phyloP scores from a whole-genome alignment of 2,888 invertebrate genomes.

The Adelognathus sp. region DNA sequence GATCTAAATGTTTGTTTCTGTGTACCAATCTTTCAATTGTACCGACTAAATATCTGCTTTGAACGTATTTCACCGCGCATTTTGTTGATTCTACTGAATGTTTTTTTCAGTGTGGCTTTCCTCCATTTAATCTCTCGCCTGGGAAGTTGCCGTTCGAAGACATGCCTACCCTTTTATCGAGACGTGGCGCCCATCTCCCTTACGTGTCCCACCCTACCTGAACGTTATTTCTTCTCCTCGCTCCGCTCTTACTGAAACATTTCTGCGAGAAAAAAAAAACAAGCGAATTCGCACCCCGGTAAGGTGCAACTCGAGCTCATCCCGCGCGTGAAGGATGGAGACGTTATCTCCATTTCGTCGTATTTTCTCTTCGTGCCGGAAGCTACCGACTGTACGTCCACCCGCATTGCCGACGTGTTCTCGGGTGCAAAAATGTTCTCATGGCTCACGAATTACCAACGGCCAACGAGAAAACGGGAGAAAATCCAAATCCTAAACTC shows the following conservation, averaged over 20 bases:
- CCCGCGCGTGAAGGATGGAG: slow-evolving; percentile 1
- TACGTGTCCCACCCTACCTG: no score
- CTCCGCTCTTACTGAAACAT: not conserved
- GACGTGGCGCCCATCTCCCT: not conserved
- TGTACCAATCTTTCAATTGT: no score
- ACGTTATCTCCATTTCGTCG: not conserved
- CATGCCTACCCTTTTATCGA: not conserved
- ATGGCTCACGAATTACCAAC: not conserved
- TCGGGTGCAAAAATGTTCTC: not conserved
- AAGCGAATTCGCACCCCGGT: not conserved
- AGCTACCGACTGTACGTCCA: not conserved
- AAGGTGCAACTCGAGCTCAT: not conserved
- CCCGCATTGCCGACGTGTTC: not conserved
- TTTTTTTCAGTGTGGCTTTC: no score
- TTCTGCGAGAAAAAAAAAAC: not conserved
- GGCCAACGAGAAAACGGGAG: slow-evolving; percentile 20
- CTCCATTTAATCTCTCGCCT: not conserved
- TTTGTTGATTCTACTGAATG: no score
- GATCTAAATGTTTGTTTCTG: no score
- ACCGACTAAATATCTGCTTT: no score
- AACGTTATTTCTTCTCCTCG: not conserved
- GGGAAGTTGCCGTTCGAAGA: not conserved
- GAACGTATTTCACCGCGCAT: no score
- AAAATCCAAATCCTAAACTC: slow-evolving; percentile 36
- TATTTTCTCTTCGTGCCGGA: not conserved